A percentile compares a stretch with the other conserved stretches of the same genome.
phyloP scores from a whole-genome alignment of 2,888 invertebrate genomes.

The Lasioglossum figueresi region DNA sequence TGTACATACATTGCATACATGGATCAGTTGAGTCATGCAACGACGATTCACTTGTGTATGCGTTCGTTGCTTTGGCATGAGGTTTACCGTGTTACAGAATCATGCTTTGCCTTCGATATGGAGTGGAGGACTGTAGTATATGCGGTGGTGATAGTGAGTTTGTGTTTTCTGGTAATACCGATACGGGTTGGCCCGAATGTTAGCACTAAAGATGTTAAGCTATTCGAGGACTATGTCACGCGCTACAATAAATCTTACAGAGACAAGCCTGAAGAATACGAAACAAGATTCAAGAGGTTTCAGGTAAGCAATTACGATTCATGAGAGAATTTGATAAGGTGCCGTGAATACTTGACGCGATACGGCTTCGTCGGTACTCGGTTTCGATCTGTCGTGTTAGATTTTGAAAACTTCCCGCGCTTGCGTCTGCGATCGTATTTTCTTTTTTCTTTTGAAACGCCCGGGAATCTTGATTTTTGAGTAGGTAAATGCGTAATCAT shows the following conservation, averaged over 20 bases:
- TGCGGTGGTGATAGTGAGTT: slow-evolving; percentile 78
- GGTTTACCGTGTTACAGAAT: slow-evolving; percentile 39
- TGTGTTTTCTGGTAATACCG: slow-evolving; percentile 85
- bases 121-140: slow-evolving; percentile 81
- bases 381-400: background rate
- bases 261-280: slow-evolving; percentile 82
- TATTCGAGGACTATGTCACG: slow-evolving; percentile 84
- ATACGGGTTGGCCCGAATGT: slow-evolving; percentile 81
- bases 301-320: slow-evolving; percentile 77
- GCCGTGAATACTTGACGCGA: background rate
- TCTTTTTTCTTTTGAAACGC: background rate
- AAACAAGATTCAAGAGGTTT: slow-evolving; percentile 83
- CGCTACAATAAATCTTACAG: slow-evolving; percentile 85
- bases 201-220: slow-evolving; percentile 73
- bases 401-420: slow-evolving; percentile 52
- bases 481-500: background rate
- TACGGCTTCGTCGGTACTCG: background rate
- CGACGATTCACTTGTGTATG: slow-evolving; percentile 46
- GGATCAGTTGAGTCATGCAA: slow-evolving; percentile 53
- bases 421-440: background rate
- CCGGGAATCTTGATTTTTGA: background rate
- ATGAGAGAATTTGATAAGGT: background rate
- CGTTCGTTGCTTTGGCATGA: slow-evolving; percentile 21
- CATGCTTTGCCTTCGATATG: slow-evolving; percentile 71
- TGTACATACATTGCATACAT: slow-evolving; percentile 5